phyloP scores from a whole-genome alignment of 2,888 invertebrate genomes.

The Coleophora flavipennella region DNA sequence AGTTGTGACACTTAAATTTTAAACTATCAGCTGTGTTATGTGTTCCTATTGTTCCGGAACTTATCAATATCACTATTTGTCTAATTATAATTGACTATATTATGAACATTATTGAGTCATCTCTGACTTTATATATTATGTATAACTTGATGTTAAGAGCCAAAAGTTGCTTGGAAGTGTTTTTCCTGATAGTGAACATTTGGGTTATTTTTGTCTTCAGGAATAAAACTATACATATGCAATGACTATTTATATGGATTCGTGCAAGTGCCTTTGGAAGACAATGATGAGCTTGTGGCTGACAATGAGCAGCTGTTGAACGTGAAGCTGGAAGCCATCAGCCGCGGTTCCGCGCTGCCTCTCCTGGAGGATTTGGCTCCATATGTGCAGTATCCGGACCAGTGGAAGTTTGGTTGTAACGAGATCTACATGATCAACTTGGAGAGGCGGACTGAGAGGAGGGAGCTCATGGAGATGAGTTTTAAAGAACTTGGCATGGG shows the following conservation, averaged over 20 bases:
- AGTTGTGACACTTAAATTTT: neutral
- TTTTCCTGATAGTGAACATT: too few relatives aligned
- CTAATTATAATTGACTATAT: too few relatives aligned
- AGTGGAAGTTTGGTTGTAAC: constrained; percentile 80
- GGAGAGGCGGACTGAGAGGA: constrained; percentile 83
- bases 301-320: constrained; percentile 83
- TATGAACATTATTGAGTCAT: too few relatives aligned
- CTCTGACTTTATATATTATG: too few relatives aligned
- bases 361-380: constrained; percentile 46
- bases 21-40: neutral
- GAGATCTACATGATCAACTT: constrained; percentile 95
- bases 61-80: too few relatives aligned
- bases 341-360: constrained; percentile 64
- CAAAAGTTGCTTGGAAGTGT: too few relatives aligned
- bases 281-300: constrained; percentile 71
- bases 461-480: constrained; percentile 82
- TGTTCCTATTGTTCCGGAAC: too few relatives aligned
- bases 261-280: constrained; percentile 85
- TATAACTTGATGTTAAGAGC: too few relatives aligned
- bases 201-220: constrained; percentile 19
- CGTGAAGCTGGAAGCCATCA: constrained; percentile 81
- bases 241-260: constrained; percentile 89
- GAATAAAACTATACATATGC: constrained; percentile 70
- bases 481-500: constrained; percentile 87
- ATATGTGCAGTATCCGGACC: constrained; percentile 45